A percentile compares a stretch with the other conserved stretches of the same genome.
Conservation (phyloP, 2,113 vertebrate genomes). For the Corythaeola cristata region DNA sequence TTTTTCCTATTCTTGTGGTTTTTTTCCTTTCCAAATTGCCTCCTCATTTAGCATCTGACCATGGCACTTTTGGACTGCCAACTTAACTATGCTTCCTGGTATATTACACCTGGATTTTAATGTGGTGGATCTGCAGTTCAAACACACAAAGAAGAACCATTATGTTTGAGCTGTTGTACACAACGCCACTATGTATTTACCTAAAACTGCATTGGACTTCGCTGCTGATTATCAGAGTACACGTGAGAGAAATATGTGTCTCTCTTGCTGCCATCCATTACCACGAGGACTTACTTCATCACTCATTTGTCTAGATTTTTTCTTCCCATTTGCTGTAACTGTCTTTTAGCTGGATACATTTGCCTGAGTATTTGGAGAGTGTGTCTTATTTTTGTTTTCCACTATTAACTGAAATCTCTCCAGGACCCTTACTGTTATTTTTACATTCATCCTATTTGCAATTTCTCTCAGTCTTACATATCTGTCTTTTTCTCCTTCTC, state of each 20-base stretch:
- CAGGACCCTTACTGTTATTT: neutral
- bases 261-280: neutral
- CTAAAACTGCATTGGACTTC: neutral
- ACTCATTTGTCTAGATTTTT: neutral
- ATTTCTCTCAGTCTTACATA: neutral
- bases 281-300: neutral
- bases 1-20: neutral
- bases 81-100: neutral
- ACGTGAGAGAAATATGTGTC: neutral
- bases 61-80: neutral
- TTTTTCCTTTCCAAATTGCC: neutral
- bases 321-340: neutral
- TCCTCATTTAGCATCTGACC: neutral
- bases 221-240: neutral
- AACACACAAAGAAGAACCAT: neutral
- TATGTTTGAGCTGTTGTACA: neutral
- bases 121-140: neutral
- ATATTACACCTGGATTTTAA: neutral
- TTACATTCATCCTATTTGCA: neutral
- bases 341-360: neutral
- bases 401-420: neutral
- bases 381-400: neutral
- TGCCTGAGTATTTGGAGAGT: neutral
- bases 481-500: rapidly evolving
- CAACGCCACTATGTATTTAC: neutral